phyloP scores from a whole-genome alignment of 1,140 invertebrate species.

The Drosophila nikananu region DNA sequence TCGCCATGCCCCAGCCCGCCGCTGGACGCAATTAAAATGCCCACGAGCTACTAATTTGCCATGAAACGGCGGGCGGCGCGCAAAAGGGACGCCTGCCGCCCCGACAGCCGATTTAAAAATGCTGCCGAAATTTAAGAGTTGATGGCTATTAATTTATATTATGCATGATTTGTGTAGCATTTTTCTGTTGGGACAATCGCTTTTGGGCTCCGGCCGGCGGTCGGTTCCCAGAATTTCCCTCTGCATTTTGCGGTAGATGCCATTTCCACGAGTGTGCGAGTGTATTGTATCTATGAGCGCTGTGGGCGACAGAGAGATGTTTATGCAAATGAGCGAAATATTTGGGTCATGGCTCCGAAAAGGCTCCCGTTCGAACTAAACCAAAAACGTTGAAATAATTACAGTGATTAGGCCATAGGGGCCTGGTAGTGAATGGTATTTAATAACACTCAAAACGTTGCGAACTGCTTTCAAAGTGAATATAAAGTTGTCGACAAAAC shows the following conservation, averaged over 20 bases:
- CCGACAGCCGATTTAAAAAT: constrained; percentile 46
- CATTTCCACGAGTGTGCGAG: constrained; percentile 6
- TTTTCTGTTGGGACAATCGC: constrained; percentile 43
- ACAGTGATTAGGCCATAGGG: constrained; percentile 10
- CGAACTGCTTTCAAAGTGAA: neutral
- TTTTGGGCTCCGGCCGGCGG: constrained; percentile 24
- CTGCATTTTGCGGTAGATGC: constrained; percentile 29
- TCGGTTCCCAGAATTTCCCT: constrained; percentile 35
- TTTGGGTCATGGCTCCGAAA: constrained; percentile 23
- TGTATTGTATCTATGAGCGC: neutral
- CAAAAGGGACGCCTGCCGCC: constrained; percentile 2
- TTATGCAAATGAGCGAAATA: constrained; percentile 48
- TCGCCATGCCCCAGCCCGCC: neutral
- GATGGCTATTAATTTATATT: constrained; percentile 83
- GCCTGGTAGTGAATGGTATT: constrained; percentile 2
- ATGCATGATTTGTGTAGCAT: constrained; percentile 71
- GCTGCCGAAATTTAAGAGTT: constrained; percentile 65
- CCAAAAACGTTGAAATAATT: constrained; percentile 39
- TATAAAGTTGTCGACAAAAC: neutral
- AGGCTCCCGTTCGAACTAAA: constrained; percentile 4
- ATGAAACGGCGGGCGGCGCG: constrained; percentile 60
- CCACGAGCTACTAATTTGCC: constrained; percentile 82
- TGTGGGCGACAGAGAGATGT: constrained; percentile 10
- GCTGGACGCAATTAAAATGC: constrained; percentile 79
- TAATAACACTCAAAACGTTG: neutral